phyloP scores from a whole-genome alignment of 2,797 vertebrate species.

The Sebastes aleutianus region DNA sequence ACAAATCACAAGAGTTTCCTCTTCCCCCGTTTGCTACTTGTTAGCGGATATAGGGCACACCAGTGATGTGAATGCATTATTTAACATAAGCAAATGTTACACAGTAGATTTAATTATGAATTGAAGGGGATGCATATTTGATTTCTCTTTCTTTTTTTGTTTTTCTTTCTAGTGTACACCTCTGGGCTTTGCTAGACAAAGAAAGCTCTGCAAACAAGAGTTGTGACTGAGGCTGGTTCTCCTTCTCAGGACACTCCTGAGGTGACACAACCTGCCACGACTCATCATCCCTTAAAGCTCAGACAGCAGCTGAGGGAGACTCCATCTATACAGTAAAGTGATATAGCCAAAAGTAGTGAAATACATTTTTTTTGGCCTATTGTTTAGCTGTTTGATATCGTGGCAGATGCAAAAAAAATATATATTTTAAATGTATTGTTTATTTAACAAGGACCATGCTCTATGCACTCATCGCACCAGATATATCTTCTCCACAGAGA shows the following conservation, averaged over 20 bases:
- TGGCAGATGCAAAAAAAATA: background rate
- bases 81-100: slow-evolving; percentile 39
- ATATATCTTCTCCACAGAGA: background rate
- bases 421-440: no score
- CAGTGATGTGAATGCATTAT: slow-evolving; percentile 23
- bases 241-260: background rate
- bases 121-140: slow-evolving; percentile 18
- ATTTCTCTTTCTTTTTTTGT: background rate
- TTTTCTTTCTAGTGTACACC: background rate
- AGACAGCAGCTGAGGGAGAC: background rate
- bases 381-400: background rate
- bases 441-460: background rate
- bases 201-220: background rate
- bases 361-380: no score
- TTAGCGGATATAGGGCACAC: slow-evolving; percentile 2
- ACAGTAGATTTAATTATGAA: slow-evolving; percentile 40
- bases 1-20: background rate
- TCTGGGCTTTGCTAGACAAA: background rate
- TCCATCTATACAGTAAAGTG: background rate
- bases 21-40: background rate
- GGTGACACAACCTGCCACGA: background rate
- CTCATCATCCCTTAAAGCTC: background rate
- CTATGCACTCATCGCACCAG: background rate
- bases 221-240: background rate
- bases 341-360: background rate